Percentiles rank a stretch among this genome's conserved stretches.
Conservation (phyloP, 1,140 invertebrate genomes). For the Macrotrachela quadricornifera region DNA sequence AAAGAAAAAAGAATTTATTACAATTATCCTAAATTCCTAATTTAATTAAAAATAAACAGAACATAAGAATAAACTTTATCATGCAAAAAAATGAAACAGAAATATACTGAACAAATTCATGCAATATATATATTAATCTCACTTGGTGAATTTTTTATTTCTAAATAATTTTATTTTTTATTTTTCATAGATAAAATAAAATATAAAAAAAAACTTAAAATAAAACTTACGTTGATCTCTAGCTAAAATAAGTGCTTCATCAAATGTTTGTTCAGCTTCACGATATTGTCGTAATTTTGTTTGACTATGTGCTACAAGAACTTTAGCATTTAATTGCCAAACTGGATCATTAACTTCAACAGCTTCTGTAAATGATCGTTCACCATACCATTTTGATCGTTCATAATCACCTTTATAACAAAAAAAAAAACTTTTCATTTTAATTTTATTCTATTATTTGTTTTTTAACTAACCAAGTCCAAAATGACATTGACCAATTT, state of each 20-base stretch:
- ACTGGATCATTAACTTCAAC: constrained; percentile 21
- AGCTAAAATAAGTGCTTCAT: constrained; percentile 17
- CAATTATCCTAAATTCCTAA: too few species aligned
- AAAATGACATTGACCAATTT: constrained; percentile 28
- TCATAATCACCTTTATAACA: constrained; percentile 3
- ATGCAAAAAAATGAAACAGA: too few species aligned
- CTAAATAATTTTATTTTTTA: too few species aligned
- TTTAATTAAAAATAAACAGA: too few species aligned
- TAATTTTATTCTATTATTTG: not conserved
- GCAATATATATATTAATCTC: too few species aligned
- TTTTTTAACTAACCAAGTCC: constrained; percentile 17
- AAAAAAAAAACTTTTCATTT: not conserved
- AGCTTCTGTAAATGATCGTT: constrained; percentile 23
- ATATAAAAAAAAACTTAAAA: too few species aligned
- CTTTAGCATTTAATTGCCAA: constrained; percentile 27
- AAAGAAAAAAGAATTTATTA: too few species aligned
- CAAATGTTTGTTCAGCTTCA: not conserved
- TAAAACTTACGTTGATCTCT: constrained; percentile 12
- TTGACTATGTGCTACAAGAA: constrained; percentile 26
- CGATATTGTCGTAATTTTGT: constrained; percentile 11
- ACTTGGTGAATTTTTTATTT: too few species aligned
- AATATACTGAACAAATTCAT: too few species aligned
- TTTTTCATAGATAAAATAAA: too few species aligned
- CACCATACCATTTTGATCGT: constrained; percentile 24
- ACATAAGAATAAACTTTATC: too few species aligned